Conservation (phyloP, 2,888 invertebrate genomes). For the Lycocerus yunnanus region DNA sequence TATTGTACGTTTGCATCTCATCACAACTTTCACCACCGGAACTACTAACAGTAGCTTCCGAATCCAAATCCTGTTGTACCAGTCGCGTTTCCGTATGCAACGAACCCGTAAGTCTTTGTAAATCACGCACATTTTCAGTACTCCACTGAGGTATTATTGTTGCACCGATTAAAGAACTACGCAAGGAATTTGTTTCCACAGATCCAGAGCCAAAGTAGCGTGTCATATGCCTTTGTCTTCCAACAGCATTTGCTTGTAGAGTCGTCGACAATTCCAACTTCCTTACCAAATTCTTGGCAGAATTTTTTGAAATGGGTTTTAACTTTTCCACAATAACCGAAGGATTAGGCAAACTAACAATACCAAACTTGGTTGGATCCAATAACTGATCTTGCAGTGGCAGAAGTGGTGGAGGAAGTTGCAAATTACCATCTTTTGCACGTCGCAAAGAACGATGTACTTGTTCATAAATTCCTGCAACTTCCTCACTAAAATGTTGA, state of each 20-base stretch:
- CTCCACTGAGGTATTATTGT: conserved; percentile 56
- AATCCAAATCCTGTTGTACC: conserved; percentile 80
- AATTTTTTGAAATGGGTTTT: conserved; percentile 57
- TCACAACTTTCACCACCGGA: conserved; percentile 95
- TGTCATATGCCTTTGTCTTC: conserved; percentile 48
- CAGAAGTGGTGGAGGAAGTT: neutral
- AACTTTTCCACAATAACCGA: conserved; percentile 45
- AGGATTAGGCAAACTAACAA: neutral
- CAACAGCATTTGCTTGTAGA: conserved; percentile 51
- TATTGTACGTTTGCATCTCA: conserved; percentile 80
- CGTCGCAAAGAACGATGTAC: conserved; percentile 63
- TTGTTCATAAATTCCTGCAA: conserved; percentile 75
- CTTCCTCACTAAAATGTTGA: conserved; percentile 78
- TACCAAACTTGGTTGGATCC: neutral
- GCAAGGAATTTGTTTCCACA: conserved; percentile 41
- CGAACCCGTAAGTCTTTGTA: conserved; percentile 74
- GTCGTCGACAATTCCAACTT: conserved; percentile 59
- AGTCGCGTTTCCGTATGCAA: conserved; percentile 74
- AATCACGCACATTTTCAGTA: conserved; percentile 58
- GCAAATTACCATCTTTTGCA: conserved; percentile 34
- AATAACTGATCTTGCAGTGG: conserved; percentile 17
- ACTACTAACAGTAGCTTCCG: conserved; percentile 92
- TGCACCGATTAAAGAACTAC: conserved; percentile 41
- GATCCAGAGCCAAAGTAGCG: conserved; percentile 63
- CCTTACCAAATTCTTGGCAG: conserved; percentile 63